Percentiles rank a stretch among this genome's conserved stretches.
Conservation (phyloP, 2,888 invertebrate species). For the Tortricodes alternella region DNA sequence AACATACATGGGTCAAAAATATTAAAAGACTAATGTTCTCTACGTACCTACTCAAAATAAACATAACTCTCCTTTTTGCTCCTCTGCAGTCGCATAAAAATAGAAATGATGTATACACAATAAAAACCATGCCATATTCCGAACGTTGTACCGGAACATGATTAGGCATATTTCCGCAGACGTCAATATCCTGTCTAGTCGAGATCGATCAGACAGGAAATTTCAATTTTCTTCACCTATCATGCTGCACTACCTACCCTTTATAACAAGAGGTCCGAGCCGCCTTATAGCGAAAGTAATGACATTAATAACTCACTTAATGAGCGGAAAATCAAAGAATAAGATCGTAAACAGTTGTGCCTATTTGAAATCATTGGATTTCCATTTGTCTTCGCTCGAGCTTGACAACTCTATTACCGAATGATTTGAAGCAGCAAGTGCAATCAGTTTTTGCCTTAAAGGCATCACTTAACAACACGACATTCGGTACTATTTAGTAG, state of each 20-base stretch:
- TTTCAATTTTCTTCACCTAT: conserved; percentile 47
- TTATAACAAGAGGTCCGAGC: neutral
- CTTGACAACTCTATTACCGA: conserved; percentile 34
- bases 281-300: conserved; percentile 24
- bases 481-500: too few relatives aligned
- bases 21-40: too few relatives aligned
- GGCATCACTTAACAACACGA: too few relatives aligned
- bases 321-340: conserved; percentile 55
- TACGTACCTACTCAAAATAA: too few relatives aligned
- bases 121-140: neutral
- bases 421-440: conserved; percentile 4
- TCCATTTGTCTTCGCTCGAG: conserved; percentile 49
- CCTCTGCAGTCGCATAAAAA: too few relatives aligned
- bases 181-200: conserved; percentile 64
- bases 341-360: conserved; percentile 52
- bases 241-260: conserved; percentile 3
- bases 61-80: too few relatives aligned
- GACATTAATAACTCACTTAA: conserved; percentile 48
- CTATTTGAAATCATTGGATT: conserved; percentile 57
- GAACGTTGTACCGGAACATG: neutral
- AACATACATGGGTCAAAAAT: too few relatives aligned
- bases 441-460: neutral
- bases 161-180: conserved; percentile 41
- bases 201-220: conserved; percentile 46
- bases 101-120: too few relatives aligned